Evolutionary conservation across 2,113 vertebrate species (phyloP), one percentile per base, ranked within the genome.

Genomic region (Eurystomus gularis): DNA sequence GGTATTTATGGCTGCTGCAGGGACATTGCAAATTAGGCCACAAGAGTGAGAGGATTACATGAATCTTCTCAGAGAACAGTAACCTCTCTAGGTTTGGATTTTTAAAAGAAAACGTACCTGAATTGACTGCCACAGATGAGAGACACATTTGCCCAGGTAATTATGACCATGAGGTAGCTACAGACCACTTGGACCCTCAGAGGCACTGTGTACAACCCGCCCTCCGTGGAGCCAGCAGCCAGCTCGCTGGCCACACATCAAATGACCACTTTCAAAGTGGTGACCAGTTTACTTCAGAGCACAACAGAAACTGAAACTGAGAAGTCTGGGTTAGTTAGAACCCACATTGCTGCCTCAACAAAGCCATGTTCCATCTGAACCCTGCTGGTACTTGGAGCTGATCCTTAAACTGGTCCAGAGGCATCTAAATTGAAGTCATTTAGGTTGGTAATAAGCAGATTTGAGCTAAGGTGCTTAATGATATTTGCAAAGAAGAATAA

Each of bases 181-280:
- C 21, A 42, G 55, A 52, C 20, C 21, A 21, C 5, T 21, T 44
- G 7, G 37, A 44, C 5, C 10, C 29, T 9, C 35, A 19, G 44
- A 77, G n/a, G 26, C 8, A 28, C 25, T 0, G 2, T 5, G 54
- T 25, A 8, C 5, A 61, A 11, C 5, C 33, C n/a, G 54, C 14
- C 17, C 26, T 14, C 7, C 2, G 3, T 31, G 24, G 82, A 65
- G n/a, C 26, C 55, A 49, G 77, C 48, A 83, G 58, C 29, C 75
- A 60, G 70, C 13, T 42, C 3, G 6, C 24, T 0, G 2, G 55
- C 12, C 0, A 0, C 23, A 31, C 0, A 0, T 33, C 0, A 0
- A 49, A 35, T 2, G 1, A 8, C 46, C 2, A 5, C 69, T 19
- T 42, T 40, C 3, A 5, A 52, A 71, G 37, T 0, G 0, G 18